Evolutionary conservation across 2,797 vertebrate genomes (phyloP).

Genomic region (Spinus pinus): DNA sequence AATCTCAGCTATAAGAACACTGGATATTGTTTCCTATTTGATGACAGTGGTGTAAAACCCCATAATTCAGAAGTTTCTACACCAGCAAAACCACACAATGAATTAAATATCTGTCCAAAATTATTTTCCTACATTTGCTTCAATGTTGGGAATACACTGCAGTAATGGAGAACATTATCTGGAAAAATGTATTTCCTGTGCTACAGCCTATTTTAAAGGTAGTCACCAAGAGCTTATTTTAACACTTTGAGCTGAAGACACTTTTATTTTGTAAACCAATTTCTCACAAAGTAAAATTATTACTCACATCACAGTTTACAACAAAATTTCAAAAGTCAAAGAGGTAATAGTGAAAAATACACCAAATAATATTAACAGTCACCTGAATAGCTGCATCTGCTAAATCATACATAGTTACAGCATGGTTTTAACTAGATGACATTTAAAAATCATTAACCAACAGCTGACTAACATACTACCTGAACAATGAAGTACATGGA

Average conservation of each 20-base stretch:
- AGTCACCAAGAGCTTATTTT: not conserved
- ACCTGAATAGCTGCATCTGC: not conserved
- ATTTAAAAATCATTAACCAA: not conserved
- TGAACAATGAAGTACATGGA: not conserved
- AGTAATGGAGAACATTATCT: not conserved
- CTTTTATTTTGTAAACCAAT: not conserved
- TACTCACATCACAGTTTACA: not conserved
- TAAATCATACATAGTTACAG: not conserved
- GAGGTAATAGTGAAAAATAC: not conserved
- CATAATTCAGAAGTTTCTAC: not conserved
- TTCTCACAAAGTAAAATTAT: not conserved
- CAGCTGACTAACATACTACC: not conserved
- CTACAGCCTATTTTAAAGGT: not conserved
- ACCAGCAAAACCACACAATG: fast-evolving
- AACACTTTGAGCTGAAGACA: not conserved
- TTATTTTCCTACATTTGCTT: not conserved
- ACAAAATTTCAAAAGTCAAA: not conserved
- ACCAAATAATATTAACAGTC: not conserved
- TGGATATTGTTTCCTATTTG: not conserved
- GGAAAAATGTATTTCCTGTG: not conserved
- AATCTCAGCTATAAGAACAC: not conserved
- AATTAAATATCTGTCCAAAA: not conserved
- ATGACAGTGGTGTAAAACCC: fast-evolving
- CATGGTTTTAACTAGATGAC: not conserved
- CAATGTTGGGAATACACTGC: not conserved